Evolutionary conservation across 23 tunicate genomes (phyloP), one percentile per base, ranked within the genome.

Genomic region (Corella eumyota): DNA sequence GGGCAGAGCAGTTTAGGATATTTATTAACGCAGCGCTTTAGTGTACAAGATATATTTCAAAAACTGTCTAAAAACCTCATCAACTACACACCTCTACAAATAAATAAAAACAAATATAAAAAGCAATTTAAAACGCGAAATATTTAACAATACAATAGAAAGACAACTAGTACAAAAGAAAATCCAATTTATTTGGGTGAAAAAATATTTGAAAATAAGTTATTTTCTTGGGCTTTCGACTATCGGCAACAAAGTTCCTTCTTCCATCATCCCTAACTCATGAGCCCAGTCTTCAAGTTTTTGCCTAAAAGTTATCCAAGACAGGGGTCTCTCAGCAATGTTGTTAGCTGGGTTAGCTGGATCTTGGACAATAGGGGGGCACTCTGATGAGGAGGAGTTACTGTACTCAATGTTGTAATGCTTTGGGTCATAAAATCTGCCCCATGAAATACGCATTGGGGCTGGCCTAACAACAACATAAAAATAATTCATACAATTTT

Each of bases 331-430:
- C 30, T 88, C 96, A 3, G 96, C 96, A n/a, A 88, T 81, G 34
- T 88, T 88, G 68, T 79, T 88, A 0, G 81, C 74, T 0, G 96
- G 96, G 50, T 88, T 88, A 61, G 96, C 96, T 6, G 96, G 96
- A 54, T 88, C 96, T 52, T 88, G 96, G 1, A 88, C 73, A 24
- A 88, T 67, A 1, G 96, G 96, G n/a, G 91, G 74, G 46, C 60
- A 67, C 31, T 81, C 91, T 2, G 61, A 34, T 19, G 32, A 49
- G 6, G 46, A 24, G 25, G 29, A 47, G 50, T 88, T 67, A 32
- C 76, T 88, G 56, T 88, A 88, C 61, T 88, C 88, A 40, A 88
- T 88, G 66, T 72, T 88, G 81, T 78, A 88, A 29, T 88, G 70
- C 23, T 69, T 76, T 0, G 96, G 87, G 52, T 88, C 96, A 60